Evolutionary conservation across 53 echinoderm and acorn worm genomes (phyloP), one percentile per base, ranked within the genome.

Genomic region (Pentamera pediparva): DNA sequence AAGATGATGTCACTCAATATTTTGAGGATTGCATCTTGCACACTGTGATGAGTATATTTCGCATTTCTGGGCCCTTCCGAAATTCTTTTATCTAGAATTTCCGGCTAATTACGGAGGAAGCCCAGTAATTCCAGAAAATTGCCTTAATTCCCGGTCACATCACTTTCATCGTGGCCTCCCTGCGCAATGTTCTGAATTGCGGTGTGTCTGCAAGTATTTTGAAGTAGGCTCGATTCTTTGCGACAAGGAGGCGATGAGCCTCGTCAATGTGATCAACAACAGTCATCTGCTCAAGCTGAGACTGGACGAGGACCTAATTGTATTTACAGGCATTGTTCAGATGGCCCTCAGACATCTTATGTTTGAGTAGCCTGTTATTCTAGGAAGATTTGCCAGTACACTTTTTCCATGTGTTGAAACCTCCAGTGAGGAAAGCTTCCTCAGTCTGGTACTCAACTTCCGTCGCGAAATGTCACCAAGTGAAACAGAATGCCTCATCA

Each of bases 21-120:
- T 43, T 75, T 31, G 21, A 81, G 18, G 22, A 81, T 48, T 19
- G 73, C 58, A 79, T 79, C 49, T 56, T 79, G 80, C 31, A 71
- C 71, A 37, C 30, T 53, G 50, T 70, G 80, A 37, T 72, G 70
- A 11, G 56, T 79, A 65, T 79, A 79, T 41, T 72, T 54, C 3
- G 80, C 80, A 79, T 79, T 79, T 40, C 24, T 24, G 18, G 80
- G 80, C 30, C 80, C 69, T 34, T 62, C 62, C 35, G 62, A 62
- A 62, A 62, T 34, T 62, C 62, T 62, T 62, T 62, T 20, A 62
- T 62, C n/a, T 62, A 20, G 13, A 15, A 28, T 40, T 69, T 69
- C 17, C 17, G 62, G 36, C 15, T 62, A 62, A 62, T 62, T 62
- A 62, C 62, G 12, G 18, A 62, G 62, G 20, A 62, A 62, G n/a